Conservation (phyloP, 2,797 vertebrate genomes). For the Mareca strepera region DNA sequence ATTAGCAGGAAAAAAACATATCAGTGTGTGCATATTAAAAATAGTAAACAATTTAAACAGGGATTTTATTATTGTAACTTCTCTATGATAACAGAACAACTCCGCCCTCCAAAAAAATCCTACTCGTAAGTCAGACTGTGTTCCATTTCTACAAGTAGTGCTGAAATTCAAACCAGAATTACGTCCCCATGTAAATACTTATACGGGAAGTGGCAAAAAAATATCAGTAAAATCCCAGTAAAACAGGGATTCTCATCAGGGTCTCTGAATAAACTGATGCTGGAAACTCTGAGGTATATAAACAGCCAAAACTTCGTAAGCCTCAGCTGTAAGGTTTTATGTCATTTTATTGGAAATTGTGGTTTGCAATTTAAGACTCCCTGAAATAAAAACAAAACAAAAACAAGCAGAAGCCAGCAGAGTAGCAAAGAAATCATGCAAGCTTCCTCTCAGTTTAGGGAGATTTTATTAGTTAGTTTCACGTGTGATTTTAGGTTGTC, state of each 20-base stretch:
- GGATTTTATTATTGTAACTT: background rate
- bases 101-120: background rate
- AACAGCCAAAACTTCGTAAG: background rate
- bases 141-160: background rate
- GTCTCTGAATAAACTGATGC: background rate
- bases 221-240: background rate
- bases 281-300: background rate
- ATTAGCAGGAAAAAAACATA: background rate
- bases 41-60: background rate
- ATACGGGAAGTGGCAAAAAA: background rate
- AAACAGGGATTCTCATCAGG: background rate
- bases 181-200: background rate
- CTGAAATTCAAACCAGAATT: background rate
- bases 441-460: background rate
- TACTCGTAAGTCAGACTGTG: background rate
- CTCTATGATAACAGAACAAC: background rate
- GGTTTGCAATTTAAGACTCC: background rate
- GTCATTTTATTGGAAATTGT: background rate
- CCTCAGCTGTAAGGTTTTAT: background rate
- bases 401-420: background rate
- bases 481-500: background rate
- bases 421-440: background rate
- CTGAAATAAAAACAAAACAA: no score
- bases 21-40: background rate
- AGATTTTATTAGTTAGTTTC: background rate